Base-by-base conservation (phyloP, 2,113 vertebrate genomes). In the Maccullochella peelii region DNA sequence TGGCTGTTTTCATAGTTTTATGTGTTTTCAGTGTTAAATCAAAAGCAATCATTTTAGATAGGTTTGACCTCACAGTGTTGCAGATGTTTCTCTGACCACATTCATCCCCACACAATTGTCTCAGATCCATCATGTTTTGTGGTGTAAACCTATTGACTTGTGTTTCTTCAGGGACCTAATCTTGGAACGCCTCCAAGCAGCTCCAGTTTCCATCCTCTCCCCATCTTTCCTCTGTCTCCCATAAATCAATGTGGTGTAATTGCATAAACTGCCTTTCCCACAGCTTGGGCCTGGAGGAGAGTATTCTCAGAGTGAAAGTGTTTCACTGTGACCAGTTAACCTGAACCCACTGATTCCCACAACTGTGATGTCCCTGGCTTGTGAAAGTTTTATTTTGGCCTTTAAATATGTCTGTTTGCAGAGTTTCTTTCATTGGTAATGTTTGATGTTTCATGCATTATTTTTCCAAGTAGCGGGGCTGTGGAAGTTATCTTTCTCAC, bases 201-300 rank as follows among this genome's bases (percentile, higher is more conserved):
- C 89, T 95, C 33, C 89, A 88, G 86, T 91, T 94, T 95, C 90
- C 94, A 93, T 94, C 82, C 92, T 90, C 88, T 91, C 89, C 89
- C 88, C 79, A 82, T 89, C 91, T 88, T 93, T 93, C 88, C 88
- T 89, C 87, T 82, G 68, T 79, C 76, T 84, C 79, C 85, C 90
- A 93, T 96, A 95, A 96, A 95, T 95, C 93, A 94, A 89, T 89
- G 91, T 95, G 95, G 94, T 94, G 93, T 94, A 95, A 95, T 94
- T 94, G 88, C 89, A 91, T 89, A 87, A 93, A 94, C 89, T 93
- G 91, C 88, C 92, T 89, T 96, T 96, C 95, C 95, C 95, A 96
- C 94, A 94, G 89, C 89, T 88, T 20, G 1, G 73, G 74, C 76
- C 79, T 76, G 52, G 36, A 87, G 80, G 82, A 87, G 77, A 80